Base-by-base conservation (phyloP, 1,140 invertebrate species). In the Saccostrea glomerata region DNA sequence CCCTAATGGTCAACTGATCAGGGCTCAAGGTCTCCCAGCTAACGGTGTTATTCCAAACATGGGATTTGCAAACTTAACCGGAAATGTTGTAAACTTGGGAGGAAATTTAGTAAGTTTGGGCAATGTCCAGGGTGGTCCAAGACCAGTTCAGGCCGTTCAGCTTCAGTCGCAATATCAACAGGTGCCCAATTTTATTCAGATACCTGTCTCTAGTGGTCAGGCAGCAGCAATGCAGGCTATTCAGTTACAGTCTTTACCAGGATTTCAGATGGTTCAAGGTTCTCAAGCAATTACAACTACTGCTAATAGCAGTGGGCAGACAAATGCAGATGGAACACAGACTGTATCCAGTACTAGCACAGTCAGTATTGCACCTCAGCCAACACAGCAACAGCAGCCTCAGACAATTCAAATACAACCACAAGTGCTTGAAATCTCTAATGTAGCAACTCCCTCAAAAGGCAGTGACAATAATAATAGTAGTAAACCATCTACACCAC, bases 191-290 rank as follows among this genome's bases (percentile, higher is more conserved):
- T 77, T 93, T 25, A 91, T 94, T n/a, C 94, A 94, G 87, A 92
- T 94, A 13, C 98, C 98, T 1, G 98, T 99, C 86, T 97, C 97
- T 88, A 97, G 97, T 94, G 98, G 98, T 0, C 98, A 99, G 94
- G 98, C 98, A 25, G 89, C 77, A 47, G 90, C 89, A 6, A 83
- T 92, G 83, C 92, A 93, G 77, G 91, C 92, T 13, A 86, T 93
- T 30, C 93, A 93, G 86, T 66, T 92, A 25, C 93, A 91, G 83
- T 89, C 89, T 20, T 87, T 99, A 92, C 98, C 98, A 0, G 96
- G 98, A 94, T 96, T 97, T 0, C 95, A 97, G 2, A 96, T 96
- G 17, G 47, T 89, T 23, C 88, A 89, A 63, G 84, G 83, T 47
- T 55, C 77, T 12, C 84, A 77, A n/a, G 47, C 63, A 23, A 85